Evolutionary conservation across 2,888 invertebrate species (phyloP).

Genomic region (Tenthredo notha): DNA sequence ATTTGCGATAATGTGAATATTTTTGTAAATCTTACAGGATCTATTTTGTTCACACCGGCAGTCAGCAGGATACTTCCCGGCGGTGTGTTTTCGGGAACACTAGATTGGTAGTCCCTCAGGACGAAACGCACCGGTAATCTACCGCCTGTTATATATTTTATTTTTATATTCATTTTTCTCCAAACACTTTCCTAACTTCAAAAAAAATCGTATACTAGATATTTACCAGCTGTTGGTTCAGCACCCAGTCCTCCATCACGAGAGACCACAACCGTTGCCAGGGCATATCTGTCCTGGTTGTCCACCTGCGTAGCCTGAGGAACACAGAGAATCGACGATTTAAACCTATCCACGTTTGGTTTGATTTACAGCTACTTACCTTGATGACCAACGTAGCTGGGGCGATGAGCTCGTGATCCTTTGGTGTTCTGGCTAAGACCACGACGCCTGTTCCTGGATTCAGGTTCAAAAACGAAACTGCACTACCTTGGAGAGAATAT

Average conservation of each 20-base stretch:
- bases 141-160: conserved; percentile 63
- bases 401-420: conserved; percentile 83
- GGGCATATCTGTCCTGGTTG: conserved; percentile 92
- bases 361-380: conserved; percentile 76
- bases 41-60: conserved; percentile 79
- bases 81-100: conserved; percentile 88
- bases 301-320: conserved; percentile 88
- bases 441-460: conserved; percentile 85
- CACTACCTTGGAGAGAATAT: conserved; percentile 84
- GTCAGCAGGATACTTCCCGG: conserved; percentile 87
- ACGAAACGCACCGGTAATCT: conserved; percentile 83
- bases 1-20: too few relatives aligned
- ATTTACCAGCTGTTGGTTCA: conserved; percentile 72
- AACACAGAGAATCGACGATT: background rate
- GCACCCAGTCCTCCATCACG: conserved; percentile 80
- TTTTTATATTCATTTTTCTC: background rate
- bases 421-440: conserved; percentile 81
- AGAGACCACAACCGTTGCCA: conserved; percentile 89
- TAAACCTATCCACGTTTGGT: background rate
- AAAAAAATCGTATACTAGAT: background rate
- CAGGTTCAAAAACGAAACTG: conserved; percentile 84
- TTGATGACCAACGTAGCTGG: conserved; percentile 91
- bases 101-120: conserved; percentile 85
- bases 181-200: background rate
- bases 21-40: conserved; percentile 72